A percentile compares a stretch with the other conserved stretches of the same genome.
Conservation (phyloP, 2,888 invertebrate species). For the Andrena marginata region DNA sequence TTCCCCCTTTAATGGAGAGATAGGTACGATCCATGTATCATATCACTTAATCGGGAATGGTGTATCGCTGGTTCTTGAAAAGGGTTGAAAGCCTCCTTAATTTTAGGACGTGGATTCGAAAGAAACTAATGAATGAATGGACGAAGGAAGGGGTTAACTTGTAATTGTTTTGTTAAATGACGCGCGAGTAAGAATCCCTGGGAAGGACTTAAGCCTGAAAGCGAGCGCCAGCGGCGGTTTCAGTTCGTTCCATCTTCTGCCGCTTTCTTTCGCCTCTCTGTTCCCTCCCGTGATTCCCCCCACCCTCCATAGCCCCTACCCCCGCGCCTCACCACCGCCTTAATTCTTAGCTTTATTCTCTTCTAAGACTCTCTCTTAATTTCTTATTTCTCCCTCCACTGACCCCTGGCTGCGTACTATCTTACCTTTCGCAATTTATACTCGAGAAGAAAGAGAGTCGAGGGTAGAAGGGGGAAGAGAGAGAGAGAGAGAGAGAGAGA, state of each 20-base stretch:
- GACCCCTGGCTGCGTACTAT: slow-evolving; percentile 66
- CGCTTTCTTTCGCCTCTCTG: slow-evolving; percentile 51
- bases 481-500: slow-evolving; percentile 60
- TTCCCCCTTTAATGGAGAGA: too few relatives aligned
- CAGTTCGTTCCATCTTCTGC: slow-evolving; percentile 77
- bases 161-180: slow-evolving; percentile 86
- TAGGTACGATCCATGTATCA: too few relatives aligned
- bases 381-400: slow-evolving; percentile 83
- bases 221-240: slow-evolving; percentile 77
- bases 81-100: slow-evolving; percentile 68
- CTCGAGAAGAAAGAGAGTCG: slow-evolving; percentile 65
- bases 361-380: slow-evolving; percentile 85
- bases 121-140: slow-evolving; percentile 76
- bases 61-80: slow-evolving; percentile 25
- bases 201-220: slow-evolving; percentile 83
- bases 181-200: slow-evolving; percentile 85
- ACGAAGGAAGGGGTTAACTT: slow-evolving; percentile 84
- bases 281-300: slow-evolving; percentile 36
- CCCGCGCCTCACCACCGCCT: slow-evolving; percentile 79
- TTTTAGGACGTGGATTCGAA: slow-evolving; percentile 77
- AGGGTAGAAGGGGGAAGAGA: slow-evolving; percentile 53
- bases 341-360: slow-evolving; percentile 86
- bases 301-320: slow-evolving; percentile 54
- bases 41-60: slow-evolving; percentile 18
- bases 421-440: slow-evolving; percentile 83